Evolutionary conservation across 2,888 invertebrate species (phyloP).

Genomic region (Anarsia innoxiella): DNA sequence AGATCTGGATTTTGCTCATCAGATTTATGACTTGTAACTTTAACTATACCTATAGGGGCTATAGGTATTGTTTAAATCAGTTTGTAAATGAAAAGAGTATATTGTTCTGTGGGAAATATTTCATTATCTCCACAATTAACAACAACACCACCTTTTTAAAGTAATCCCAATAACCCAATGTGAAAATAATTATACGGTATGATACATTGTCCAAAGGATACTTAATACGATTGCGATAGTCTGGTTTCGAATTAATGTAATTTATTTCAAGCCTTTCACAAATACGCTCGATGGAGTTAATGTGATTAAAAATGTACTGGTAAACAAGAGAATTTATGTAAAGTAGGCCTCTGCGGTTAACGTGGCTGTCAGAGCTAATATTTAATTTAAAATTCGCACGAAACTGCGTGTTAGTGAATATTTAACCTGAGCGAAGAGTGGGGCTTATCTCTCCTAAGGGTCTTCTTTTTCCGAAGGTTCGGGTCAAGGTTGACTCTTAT

Average conservation of each 20-base stretch:
- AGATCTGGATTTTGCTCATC: too few relatives aligned
- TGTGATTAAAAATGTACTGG: conserved; percentile 23
- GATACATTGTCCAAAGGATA: background rate
- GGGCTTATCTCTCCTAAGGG: conserved; percentile 3
- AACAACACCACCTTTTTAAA: too few relatives aligned
- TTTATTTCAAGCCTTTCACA: conserved; percentile 6
- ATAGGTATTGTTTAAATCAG: too few relatives aligned
- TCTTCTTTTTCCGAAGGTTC: too few relatives aligned
- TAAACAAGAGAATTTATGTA: conserved; percentile 24
- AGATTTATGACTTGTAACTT: too few relatives aligned
- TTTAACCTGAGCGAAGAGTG: conserved; percentile 29
- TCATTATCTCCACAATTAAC: too few relatives aligned
- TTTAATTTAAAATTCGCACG: conserved; percentile 62
- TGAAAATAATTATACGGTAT: background rate
- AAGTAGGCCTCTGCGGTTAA: conserved; percentile 31
- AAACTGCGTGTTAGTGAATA: conserved; percentile 45
- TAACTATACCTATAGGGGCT: too few relatives aligned
- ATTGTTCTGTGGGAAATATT: background rate
- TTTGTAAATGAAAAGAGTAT: too few relatives aligned
- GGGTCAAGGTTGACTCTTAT: too few relatives aligned
- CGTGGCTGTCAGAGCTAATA: conserved; percentile 52
- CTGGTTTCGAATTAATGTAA: background rate
- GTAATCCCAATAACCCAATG: too few relatives aligned
- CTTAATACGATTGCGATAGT: background rate
- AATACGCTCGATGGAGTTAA: conserved; percentile 3